These are phyloP conservation scores for Noctua janthina DNA, from an alignment of 2,888 invertebrate genomes.

Conservation along the genomic window DNA sequence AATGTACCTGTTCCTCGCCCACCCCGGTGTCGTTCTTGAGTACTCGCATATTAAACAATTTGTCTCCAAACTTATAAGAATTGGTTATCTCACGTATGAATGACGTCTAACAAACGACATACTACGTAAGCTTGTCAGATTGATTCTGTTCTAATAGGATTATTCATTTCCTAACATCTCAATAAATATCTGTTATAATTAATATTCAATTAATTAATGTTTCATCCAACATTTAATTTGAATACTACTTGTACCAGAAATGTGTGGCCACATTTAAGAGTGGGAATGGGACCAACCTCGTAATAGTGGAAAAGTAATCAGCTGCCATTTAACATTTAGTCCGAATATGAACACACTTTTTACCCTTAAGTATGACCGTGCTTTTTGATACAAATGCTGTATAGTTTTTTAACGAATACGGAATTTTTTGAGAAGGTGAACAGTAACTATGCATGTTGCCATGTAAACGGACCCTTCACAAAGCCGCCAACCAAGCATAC, in stretches of 20 bases:
- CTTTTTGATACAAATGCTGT: too few species aligned
- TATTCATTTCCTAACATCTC: neutral
- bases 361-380: too few species aligned
- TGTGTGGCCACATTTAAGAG: neutral
- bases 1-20: neutral
- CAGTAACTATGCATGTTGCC: too few species aligned
- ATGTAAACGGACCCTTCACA: too few species aligned
- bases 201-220: neutral
- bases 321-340: too few species aligned
- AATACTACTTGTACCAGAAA: neutral
- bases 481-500: too few species aligned
- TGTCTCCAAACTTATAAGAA: neutral
- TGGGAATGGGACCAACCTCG: too few species aligned
- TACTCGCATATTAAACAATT: neutral
- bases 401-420: too few species aligned
- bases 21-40: neutral
- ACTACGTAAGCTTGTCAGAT: constrained; percentile 6
- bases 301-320: too few species aligned
- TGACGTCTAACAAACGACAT: constrained; percentile 6
- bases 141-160: constrained; percentile 15
- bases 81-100: neutral
- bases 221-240: neutral
- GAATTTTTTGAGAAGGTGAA: too few species aligned
- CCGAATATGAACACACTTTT: too few species aligned
- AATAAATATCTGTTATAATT: neutral